Base-by-base conservation (phyloP, 1,140 invertebrate genomes). In the Bombus waltoni region DNA sequence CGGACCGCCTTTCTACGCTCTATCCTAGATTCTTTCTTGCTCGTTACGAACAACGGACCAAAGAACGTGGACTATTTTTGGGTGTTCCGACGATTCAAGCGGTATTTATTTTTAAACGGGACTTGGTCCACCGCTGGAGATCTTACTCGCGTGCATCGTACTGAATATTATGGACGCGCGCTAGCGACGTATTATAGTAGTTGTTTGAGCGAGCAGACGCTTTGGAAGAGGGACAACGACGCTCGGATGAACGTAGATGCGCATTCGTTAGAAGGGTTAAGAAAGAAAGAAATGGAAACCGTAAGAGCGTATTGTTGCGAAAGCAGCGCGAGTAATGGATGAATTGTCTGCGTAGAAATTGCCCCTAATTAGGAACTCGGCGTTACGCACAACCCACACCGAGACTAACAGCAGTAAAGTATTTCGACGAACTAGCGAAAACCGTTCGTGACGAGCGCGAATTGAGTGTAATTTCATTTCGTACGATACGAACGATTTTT, bases 341-440 rank as follows among this genome's bases (percentile, higher is more conserved):
- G 35, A 82, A 75, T 74, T 32, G 70, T 74, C 13, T 22, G n/a
- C 13, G 38, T 81, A 82, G 70, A n/a, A 72, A 72, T 81, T 81
- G 66, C 47, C 38, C 28, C 22, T 71, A 81, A 81, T 82, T 74
- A 74, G 70, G 70, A 74, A 74, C 70, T n/a, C n/a, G 25, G 35
- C 53, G 44, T 53, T 75, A 38, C 53, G 10, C 35, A 44, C 62
- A 18, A 57, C 74, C 62, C n/a, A 83, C 81, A 74, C 62, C n/a
- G 44, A 40, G 22, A 10, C 1, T 53, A 62, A 35, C 18, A 32
- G n/a, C 70, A 62, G 11, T 32, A 32, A n/a, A 42, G 5, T 4
- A 3, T 66, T 62, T 65, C 66, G 32, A 32, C 53, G 38, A 62
- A 72, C 62, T 32, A 10, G 57, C 32, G 76, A 62, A 62, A 80